These are phyloP conservation scores for Herminia tarsipennalis DNA, from an alignment of 2,888 invertebrate species.

Conservation along the genomic window DNA sequence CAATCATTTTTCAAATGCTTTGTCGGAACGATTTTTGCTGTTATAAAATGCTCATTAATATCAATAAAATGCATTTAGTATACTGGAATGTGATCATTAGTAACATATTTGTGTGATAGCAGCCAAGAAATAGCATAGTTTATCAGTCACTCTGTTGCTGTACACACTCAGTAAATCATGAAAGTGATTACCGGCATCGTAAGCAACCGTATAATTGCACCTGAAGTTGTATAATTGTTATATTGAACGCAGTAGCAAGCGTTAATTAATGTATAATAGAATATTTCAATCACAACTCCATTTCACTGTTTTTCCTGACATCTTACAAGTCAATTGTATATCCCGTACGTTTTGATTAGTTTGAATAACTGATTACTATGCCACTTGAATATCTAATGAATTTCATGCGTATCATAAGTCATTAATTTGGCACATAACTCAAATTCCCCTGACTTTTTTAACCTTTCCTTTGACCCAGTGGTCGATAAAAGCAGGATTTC, in stretches of 20 bases:
- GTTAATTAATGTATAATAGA: conserved; percentile 13
- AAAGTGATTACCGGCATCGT: conserved; percentile 34
- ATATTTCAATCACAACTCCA: too few species aligned
- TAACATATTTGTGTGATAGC: conserved; percentile 14
- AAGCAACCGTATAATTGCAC: conserved; percentile 33
- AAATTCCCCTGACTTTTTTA: too few species aligned
- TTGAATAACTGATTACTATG: too few species aligned
- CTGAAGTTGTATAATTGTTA: conserved; percentile 28
- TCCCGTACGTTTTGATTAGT: too few species aligned
- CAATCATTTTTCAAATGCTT: conserved; percentile 23
- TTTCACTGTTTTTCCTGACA: too few species aligned
- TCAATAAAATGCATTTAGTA: conserved; percentile 17
- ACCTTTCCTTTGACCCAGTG: too few species aligned
- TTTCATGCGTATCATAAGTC: too few species aligned
- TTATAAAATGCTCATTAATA: conserved; percentile 21
- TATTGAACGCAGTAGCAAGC: conserved; percentile 30
- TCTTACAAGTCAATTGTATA: too few species aligned
- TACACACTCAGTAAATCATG: conserved; percentile 30
- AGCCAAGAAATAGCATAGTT: conserved; percentile 7
- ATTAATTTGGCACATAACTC: too few species aligned
- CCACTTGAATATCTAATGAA: too few species aligned
- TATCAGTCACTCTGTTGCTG: conserved; percentile 28
- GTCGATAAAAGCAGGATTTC: too few species aligned
- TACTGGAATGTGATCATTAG: conserved; percentile 10
- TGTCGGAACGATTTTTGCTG: conserved; percentile 7